Base-by-base conservation (phyloP, 1,140 invertebrate genomes). In the Galleria mellonella region DNA sequence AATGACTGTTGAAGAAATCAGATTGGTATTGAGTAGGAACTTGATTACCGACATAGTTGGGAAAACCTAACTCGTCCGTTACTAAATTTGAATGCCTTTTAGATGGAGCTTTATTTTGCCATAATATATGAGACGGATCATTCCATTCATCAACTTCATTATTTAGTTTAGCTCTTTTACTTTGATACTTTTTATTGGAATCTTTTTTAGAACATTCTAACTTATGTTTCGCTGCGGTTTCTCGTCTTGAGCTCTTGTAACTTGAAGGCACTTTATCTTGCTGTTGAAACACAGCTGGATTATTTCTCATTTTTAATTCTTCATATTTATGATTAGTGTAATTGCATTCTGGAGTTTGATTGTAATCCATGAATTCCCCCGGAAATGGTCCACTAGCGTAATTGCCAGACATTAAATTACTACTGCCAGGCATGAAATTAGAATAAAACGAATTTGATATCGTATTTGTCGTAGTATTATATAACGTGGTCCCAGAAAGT, bases 391-490 rank as follows among this genome's bases (percentile, higher is more conserved):
- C 71, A 32, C 67, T 57, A 6, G 75, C 40, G 48, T 83, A 85
- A 53, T 78, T 83, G 29, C 67, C 52, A 2, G 72, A 45, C 75
- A 85, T 83, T 42, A 85, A 48, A 50, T 83, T 83, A 30, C 62
- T 63, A 43, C 64, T 63, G 23, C 67, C 62, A 9, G 75, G 70
- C 72, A 85, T 85, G 56, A 85, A 82, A 42, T 85, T 85, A 0
- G 75, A 58, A 51, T 85, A 85, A 62, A 85, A 85, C 9, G 75
- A 73, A 65, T 83, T 85, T 1, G 82, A 83, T 50, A 85, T 82
- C 1, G 82, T 83, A 55, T 78, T 85, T 11, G 82, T 78, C 2
- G 78, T 81, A 10, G 70, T 63, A 48, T 82, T 85, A 44, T 85
- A 85, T 28, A 85, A 67, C 10, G 67, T 73, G 28, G 78, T 82